Conservation (phyloP, 2,797 vertebrate genomes). For the Podarcis siculus region DNA sequence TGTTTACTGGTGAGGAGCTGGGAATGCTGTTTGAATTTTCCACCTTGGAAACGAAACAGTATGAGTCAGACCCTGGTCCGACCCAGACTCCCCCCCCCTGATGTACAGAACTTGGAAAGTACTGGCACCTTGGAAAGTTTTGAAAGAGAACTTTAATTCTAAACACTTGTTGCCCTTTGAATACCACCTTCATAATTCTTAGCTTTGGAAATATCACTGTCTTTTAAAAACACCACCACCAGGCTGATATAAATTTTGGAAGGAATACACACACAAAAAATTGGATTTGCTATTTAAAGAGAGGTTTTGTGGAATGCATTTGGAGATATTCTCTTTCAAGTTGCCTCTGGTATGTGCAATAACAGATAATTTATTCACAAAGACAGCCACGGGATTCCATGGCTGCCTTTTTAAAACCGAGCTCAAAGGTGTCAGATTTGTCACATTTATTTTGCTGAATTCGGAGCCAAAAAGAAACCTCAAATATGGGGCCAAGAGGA, state of each 20-base stretch:
- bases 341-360: neutral
- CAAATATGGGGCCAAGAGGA: neutral
- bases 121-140: neutral
- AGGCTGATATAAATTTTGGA: neutral
- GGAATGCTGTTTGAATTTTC: neutral
- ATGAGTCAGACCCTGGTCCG: neutral
- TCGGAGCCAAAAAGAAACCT: neutral
- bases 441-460: neutral
- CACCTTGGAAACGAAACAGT: neutral
- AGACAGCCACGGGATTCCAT: neutral
- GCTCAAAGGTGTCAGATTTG: neutral
- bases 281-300: neutral
- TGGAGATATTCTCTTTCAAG: neutral
- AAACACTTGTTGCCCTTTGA: neutral
- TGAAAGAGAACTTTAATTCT: constrained; percentile 18
- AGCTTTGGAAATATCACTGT: neutral
- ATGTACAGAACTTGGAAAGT: neutral
- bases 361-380: neutral
- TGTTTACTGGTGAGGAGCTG: neutral
- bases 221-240: neutral
- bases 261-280: neutral
- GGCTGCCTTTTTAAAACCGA: neutral
- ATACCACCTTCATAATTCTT: neutral
- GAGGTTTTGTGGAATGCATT: neutral
- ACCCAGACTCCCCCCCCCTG: neutral